Evolutionary conservation across 1,140 invertebrate species (phyloP), one percentile per base, ranked within the genome.

Genomic region (Sycophaga agraensis): DNA sequence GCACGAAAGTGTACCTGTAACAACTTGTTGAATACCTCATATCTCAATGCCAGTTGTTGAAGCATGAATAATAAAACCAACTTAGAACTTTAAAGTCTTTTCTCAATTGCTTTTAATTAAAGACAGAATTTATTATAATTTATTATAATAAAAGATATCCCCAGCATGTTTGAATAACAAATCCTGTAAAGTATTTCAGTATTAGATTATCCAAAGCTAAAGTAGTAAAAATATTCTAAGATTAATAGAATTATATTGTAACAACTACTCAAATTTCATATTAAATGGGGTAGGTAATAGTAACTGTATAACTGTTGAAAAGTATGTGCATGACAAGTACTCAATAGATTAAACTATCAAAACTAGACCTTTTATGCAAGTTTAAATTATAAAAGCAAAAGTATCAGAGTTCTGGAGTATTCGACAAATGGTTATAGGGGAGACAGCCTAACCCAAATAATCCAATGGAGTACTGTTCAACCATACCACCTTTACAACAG

Each of bases 401-500:
- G 35, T 19, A 39, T 59, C 37, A 59, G 57, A 51, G 46, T 90
- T 60, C 45, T 89, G 89, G 81, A 81, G 77, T 80, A 81, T 79
- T 79, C 74, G 71, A 78, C 75, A 80, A 80, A 79, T 80, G 74
- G 72, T 81, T 81, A 80, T 79, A 76, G 79, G 78, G 73, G 65
- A 78, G 79, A 76, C 78, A 82, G 64, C 91, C 91, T 51, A 92
- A 94, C 82, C 92, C 92, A 45, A 93, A 93, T 78, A 94, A 94
- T 81, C 92, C 92, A 31, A 89, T 90, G 85, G 92, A 95, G 78
- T 95, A 94, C 80, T 94, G 92, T 80, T 92, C 91, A 46, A 91
- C 89, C 37, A 87, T 94, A 75, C 90, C 92, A 64, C 91, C 91
- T 65, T 83, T 88, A 64, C 85, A 91, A 76, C 91, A 94, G 81